Evolutionary conservation across 2,113 vertebrate genomes (phyloP).

Genomic region (Ia io): DNA sequence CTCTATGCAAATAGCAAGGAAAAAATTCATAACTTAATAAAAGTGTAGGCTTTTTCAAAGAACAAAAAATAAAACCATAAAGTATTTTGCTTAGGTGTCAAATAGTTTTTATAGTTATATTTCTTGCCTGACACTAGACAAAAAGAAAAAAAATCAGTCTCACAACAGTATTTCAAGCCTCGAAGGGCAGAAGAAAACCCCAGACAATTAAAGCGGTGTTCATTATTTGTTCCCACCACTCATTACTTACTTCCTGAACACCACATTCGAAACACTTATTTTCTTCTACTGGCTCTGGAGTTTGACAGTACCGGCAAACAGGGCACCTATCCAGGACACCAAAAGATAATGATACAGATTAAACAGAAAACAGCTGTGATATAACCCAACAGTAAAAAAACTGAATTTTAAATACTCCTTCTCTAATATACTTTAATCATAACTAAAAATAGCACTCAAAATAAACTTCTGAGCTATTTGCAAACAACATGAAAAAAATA

Average conservation of each 20-base stretch:
- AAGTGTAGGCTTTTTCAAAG: not conserved
- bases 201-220: conserved; percentile 2
- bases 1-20: not conserved
- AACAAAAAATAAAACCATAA: not conserved
- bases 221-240: conserved; percentile 54
- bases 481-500: conserved; percentile 9
- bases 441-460: not conserved
- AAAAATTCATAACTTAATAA: not conserved
- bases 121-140: not conserved
- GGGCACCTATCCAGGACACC: conserved; percentile 88
- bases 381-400: not conserved
- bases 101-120: not conserved
- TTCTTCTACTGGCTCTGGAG: conserved; percentile 97
- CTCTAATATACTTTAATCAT: not conserved
- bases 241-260: conserved; percentile 96
- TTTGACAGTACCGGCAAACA: conserved; percentile 98
- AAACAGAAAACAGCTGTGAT: conserved; percentile 26
- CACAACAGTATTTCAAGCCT: conserved; percentile 19
- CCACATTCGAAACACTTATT: conserved; percentile 99
- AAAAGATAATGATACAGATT: conserved; percentile 34
- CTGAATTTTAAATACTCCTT: not conserved
- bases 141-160: not conserved
- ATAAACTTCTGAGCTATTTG: not conserved
- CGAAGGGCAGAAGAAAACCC: not conserved
- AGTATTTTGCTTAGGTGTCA: conserved; percentile 36